Base-by-base conservation (phyloP, 2,797 vertebrate genomes). In the Holocentrus rufus region DNA sequence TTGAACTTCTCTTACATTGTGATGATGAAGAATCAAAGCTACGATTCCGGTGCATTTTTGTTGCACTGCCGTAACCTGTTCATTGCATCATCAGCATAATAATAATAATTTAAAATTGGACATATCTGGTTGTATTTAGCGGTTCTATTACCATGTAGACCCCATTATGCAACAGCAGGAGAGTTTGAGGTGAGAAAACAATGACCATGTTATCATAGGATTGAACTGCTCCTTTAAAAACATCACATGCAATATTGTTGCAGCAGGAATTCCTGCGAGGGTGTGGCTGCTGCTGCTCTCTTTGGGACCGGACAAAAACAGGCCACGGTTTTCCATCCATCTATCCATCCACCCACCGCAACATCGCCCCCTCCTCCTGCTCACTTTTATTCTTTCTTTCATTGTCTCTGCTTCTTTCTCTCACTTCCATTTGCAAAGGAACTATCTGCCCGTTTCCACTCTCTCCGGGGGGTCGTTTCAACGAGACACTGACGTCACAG, bases 251-350 rank as follows among this genome's bases (percentile, higher is more conserved):
- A 83, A 84, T 84, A 77, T 78, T 86, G 88, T 80, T 83, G 76
- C 57, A 76, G 80, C 82, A 87, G 88, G 87, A 91, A 90, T 90
- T 90, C 89, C 90, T 89, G 87, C 50, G 84, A 85, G 91, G 91
- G 92, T 88, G 90, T 91, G 90, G 89, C 83, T 79, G 78, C 77
- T 54, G 79, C 82, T 55, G 75, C 74, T 39, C 79, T 88, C 80
- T 87, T 85, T 86, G 80, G 81, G 60, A 82, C 72, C 5, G 77
- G 86, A 90, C 88, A 73, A 88, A 91, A 88, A 90, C 81, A 90
- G 69, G 68, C 77, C 80, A 50, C 79, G 85, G 84, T 66, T 92
- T 91, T 92, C 88, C 88, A 82, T 71, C 31, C 68, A 30, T 20
- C n/a, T 25, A 49, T 25, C 47, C 15, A 78, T 77, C 74, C 73